Evolutionary conservation across 2,113 vertebrate species (phyloP), one percentile per base, ranked within the genome.

Genomic region (Redunca redunca): DNA sequence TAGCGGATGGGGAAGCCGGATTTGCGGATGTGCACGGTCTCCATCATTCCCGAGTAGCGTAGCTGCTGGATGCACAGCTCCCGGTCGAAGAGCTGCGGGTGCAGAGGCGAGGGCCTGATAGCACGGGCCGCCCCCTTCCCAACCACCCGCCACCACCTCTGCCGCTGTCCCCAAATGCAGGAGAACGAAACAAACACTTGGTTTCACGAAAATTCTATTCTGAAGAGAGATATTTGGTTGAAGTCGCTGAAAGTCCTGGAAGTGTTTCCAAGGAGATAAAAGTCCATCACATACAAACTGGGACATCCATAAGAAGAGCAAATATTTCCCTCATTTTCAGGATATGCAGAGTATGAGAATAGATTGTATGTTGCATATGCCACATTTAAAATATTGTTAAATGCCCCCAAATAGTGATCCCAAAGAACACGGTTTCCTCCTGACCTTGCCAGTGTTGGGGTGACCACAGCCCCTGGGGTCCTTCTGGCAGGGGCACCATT

Each of bases 1-100:
- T 99, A 99, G 52, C 99, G 99, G 14, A 99, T 97, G 0, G 99
- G 99, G 97, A 99, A 99, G 10, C 99, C 99, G 0, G 99, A 98
- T 96, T 99, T 99, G 86, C 99, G 99, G 98, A 99, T 99, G 71
- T 94, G 98, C 95, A 99, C 99, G 0, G 99, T 99, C 98, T 99
- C 99, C 99, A 99, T 99, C 99, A 99, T 99, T 43, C 99, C 99
- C 0, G 99, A 99, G 95, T 99, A 99, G 2, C 99, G 99, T 87
- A 99, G 99, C 98, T 99, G 99, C 52, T 98, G 99, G n/a, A 99
- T 97, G 91, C 99, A 99, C 78, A 99, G 99, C 6, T 99, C 99
- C 77, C 99, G 99, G 98, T 99, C 99, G 11, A 99, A 99, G 89
- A 99, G 97, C 99, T 99, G 98, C 5, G 82, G 95, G 33, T 12